Evolutionary conservation across 2,888 invertebrate genomes (phyloP).

Genomic region (Chloromyia formosa): DNA sequence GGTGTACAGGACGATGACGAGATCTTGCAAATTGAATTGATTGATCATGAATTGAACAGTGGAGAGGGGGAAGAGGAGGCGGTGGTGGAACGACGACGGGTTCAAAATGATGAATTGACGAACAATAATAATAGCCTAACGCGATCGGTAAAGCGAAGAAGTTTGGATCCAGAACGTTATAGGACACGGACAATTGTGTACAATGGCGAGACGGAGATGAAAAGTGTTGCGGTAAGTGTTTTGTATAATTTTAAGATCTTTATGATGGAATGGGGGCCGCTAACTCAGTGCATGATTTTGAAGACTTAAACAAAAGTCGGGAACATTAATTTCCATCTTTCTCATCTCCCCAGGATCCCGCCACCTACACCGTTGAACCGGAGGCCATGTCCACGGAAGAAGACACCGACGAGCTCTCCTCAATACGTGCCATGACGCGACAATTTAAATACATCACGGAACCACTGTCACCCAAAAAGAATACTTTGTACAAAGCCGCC

Average conservation of each 20-base stretch:
- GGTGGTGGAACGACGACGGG: not conserved
- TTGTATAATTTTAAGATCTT: too few relatives aligned
- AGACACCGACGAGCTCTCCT: slow-evolving; percentile 56
- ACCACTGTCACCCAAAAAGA: slow-evolving; percentile 42
- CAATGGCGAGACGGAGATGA: not conserved
- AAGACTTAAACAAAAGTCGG: too few relatives aligned
- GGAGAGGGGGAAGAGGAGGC: not conserved
- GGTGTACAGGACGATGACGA: slow-evolving; percentile 57
- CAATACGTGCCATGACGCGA: slow-evolving; percentile 59
- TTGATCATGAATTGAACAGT: slow-evolving; percentile 51
- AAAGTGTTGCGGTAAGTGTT: slow-evolving; percentile 24
- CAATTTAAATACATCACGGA: slow-evolving; percentile 59
- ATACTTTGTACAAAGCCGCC: not conserved
- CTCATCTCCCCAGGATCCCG: slow-evolving; percentile 43
- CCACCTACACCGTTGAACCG: slow-evolving; percentile 48
- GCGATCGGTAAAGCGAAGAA: slow-evolving; percentile 61
- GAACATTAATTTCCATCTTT: too few relatives aligned
- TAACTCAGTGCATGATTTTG: too few relatives aligned
- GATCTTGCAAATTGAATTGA: slow-evolving; percentile 59
- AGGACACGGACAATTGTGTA: slow-evolving; percentile 73
- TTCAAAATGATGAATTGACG: not conserved
- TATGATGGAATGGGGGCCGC: too few relatives aligned
- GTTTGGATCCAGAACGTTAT: slow-evolving; percentile 77
- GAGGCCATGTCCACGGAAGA: slow-evolving; percentile 52
- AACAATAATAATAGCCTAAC: slow-evolving; percentile 38